phyloP scores from a whole-genome alignment of 2,888 invertebrate genomes.

The Lithophane socia region DNA sequence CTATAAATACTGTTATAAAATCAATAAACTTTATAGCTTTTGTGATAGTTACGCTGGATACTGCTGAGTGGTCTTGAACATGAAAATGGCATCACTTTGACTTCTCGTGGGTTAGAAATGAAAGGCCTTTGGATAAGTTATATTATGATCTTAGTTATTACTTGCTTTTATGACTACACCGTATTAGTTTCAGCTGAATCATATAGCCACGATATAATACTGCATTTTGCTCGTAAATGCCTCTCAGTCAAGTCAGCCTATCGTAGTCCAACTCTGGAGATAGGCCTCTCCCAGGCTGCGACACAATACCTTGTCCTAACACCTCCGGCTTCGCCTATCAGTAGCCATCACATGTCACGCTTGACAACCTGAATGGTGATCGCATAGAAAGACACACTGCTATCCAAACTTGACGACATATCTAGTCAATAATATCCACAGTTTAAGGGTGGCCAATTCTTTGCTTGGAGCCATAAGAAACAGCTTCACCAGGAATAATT shows the following conservation, averaged over 20 bases:
- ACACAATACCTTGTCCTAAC: too few relatives aligned
- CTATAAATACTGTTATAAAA: constrained; percentile 51
- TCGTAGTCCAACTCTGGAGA: too few relatives aligned
- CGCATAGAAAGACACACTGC: too few relatives aligned
- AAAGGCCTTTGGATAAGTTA: background rate
- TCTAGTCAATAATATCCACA: too few relatives aligned
- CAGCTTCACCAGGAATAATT: too few relatives aligned
- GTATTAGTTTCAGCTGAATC: constrained; percentile 2
- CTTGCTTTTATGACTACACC: constrained; percentile 12
- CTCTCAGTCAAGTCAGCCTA: background rate
- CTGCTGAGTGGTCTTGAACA: constrained; percentile 49
- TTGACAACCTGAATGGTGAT: too few relatives aligned
- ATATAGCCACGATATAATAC: constrained; percentile 1
- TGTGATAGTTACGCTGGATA: constrained; percentile 24
- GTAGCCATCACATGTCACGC: too few relatives aligned
- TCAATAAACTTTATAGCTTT: constrained; percentile 58
- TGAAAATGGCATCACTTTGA: constrained; percentile 34
- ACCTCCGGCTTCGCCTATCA: too few relatives aligned
- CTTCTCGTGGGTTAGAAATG: constrained; percentile 4
- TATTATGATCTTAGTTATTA: constrained; percentile 20
- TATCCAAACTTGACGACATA: too few relatives aligned
- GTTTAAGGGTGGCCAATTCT: too few relatives aligned
- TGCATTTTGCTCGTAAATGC: background rate
- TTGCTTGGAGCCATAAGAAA: too few relatives aligned
- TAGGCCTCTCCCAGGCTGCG: too few relatives aligned